Conservation (phyloP, 2,113 vertebrate genomes). For the Cyprinodon brontotheroides region DNA sequence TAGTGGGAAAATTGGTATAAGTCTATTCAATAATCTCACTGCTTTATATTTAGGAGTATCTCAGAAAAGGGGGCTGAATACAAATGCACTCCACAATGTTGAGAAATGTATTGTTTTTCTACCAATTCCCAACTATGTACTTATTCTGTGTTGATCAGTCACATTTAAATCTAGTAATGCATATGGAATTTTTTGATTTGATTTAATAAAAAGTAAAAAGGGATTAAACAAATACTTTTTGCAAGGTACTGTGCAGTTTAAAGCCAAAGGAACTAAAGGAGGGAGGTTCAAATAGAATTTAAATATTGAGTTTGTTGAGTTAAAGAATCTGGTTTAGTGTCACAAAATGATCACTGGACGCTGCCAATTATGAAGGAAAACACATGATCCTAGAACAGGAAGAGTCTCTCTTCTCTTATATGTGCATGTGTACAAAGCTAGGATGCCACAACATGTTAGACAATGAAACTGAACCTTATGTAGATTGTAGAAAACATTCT, state of each 20-base stretch:
- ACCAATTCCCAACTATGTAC: not conserved
- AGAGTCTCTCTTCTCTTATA: constrained; percentile 1
- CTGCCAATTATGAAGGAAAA: constrained; percentile 10
- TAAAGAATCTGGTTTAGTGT: not conserved
- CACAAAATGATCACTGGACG: not conserved
- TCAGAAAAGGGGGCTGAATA: too few species aligned
- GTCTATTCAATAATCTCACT: not conserved
- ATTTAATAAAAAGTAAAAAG: not conserved
- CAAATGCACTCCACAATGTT: not conserved
- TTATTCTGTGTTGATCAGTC: not conserved
- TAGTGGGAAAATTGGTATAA: too few species aligned
- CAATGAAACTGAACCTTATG: constrained; percentile 15
- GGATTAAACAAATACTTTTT: not conserved
- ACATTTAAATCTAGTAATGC: not conserved
- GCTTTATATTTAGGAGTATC: not conserved
- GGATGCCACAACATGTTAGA: constrained; percentile 28
- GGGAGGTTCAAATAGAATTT: constrained; percentile 3
- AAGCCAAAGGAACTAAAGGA: constrained; percentile 52
- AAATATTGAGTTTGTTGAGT: constrained; percentile 10
- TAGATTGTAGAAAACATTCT: constrained; percentile 22
- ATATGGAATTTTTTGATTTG: not conserved
- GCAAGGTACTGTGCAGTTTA: constrained; percentile 1
- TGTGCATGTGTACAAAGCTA: constrained; percentile 38
- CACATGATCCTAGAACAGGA: constrained; percentile 18
- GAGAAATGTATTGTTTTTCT: not conserved